Evolutionary conservation across 2,113 vertebrate genomes (phyloP).

Genomic region (Fregata magnificens): DNA sequence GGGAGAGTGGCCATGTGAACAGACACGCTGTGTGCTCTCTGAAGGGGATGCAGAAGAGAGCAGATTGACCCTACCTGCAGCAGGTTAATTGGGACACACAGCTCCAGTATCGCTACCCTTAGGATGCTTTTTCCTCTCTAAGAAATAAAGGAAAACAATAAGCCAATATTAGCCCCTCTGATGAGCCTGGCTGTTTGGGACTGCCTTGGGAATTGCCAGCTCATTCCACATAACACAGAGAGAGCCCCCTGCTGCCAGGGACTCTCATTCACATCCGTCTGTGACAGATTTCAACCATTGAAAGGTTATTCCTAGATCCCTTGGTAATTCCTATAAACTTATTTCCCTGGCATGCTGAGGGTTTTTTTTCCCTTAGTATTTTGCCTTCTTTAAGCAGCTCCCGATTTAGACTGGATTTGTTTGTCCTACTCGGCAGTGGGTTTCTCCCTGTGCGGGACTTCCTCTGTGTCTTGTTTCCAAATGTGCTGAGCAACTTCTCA

Average conservation of each 20-base stretch:
- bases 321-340: background rate
- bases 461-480: background rate
- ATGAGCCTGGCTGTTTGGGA: background rate
- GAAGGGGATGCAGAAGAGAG: background rate
- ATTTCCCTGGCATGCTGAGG: background rate
- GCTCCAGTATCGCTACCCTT: background rate
- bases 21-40: background rate
- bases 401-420: background rate
- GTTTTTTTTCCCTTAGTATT: background rate
- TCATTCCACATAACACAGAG: background rate
- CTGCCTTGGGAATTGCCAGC: background rate
- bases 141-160: background rate
- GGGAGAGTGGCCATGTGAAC: background rate
- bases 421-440: background rate
- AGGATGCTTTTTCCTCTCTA: background rate
- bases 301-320: background rate
- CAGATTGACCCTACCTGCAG: background rate
- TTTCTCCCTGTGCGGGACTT: background rate
- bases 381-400: background rate
- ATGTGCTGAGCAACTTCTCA: background rate
- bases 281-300: background rate
- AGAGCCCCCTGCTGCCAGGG: background rate
- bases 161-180: background rate
- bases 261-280: background rate
- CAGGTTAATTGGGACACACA: background rate